phyloP scores from a whole-genome alignment of 2,797 vertebrate species.

The Lithobates sylvaticus region DNA sequence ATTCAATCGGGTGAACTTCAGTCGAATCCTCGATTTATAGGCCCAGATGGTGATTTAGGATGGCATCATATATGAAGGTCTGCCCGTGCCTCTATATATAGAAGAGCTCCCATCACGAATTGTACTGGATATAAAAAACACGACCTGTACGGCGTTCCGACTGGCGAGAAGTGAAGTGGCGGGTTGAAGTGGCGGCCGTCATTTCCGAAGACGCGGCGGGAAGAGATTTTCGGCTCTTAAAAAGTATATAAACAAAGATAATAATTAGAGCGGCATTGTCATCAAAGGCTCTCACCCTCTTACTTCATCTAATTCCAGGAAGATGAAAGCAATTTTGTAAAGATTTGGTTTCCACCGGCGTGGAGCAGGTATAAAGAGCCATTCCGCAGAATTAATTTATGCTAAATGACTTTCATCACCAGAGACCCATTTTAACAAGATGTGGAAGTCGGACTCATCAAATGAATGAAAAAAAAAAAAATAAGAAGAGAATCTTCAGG shows the following conservation, averaged over 20 bases:
- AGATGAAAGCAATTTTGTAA: constrained; percentile 40
- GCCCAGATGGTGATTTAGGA: too few species aligned
- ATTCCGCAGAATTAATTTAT: constrained; percentile 54
- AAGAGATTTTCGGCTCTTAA: not conserved
- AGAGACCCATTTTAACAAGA: constrained; percentile 60
- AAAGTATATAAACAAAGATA: constrained; percentile 18
- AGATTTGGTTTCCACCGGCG: constrained; percentile 30
- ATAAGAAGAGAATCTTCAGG: constrained; percentile 36
- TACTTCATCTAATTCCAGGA: constrained; percentile 23
- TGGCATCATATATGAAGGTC: too few species aligned
- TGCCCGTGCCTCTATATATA: too few species aligned
- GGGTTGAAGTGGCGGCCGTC: not conserved
- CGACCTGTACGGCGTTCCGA: too few species aligned
- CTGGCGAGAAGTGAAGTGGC: not conserved
- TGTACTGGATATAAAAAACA: not conserved
- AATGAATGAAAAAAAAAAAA: constrained; percentile 53
- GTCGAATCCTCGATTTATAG: too few species aligned
- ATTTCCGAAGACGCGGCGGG: not conserved
- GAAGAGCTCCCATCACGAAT: not conserved
- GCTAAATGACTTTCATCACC: constrained; percentile 52
- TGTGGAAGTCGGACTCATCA: constrained; percentile 53
- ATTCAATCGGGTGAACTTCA: too few species aligned
- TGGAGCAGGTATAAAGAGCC: constrained; percentile 22
- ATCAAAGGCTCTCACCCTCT: constrained; percentile 15
- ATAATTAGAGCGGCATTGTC: constrained; percentile 16